Percentiles rank a stretch among this genome's conserved stretches.
These are phyloP conservation scores for Melinaea menophilus DNA, from an alignment of 2,888 invertebrate species.

Conservation along the genomic window DNA sequence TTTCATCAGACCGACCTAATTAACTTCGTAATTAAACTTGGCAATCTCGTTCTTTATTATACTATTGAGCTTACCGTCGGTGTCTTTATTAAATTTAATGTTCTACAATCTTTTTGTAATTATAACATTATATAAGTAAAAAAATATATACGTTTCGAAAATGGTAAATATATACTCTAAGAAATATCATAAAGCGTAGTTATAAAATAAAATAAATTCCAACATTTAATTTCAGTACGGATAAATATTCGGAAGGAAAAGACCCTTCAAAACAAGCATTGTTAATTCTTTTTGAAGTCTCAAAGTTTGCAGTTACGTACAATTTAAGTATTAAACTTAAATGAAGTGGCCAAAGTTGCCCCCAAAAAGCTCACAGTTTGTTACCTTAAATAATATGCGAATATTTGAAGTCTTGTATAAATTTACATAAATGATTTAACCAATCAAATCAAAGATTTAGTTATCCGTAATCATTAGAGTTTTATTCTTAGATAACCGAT, in stretches of 20 bases:
- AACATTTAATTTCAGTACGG: constrained; percentile 46
- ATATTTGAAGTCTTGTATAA: neutral
- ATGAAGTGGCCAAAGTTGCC: constrained; percentile 75
- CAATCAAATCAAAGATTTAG: too few species aligned
- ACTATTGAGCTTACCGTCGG: constrained; percentile 48
- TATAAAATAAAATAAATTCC: constrained; percentile 41
- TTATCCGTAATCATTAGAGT: too few species aligned
- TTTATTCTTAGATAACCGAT: too few species aligned
- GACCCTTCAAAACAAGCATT: constrained; percentile 72
- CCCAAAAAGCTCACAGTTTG: constrained; percentile 52
- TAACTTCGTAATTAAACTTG: constrained; percentile 73
- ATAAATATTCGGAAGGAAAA: constrained; percentile 52
- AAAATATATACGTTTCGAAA: neutral
- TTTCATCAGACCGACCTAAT: constrained; percentile 73
- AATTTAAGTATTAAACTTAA: constrained; percentile 75
- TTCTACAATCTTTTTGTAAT: constrained; percentile 10
- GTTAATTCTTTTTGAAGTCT: constrained; percentile 73
- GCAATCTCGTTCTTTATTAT: constrained; percentile 58
- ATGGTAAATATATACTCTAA: constrained; percentile 7
- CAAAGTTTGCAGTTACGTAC: constrained; percentile 71
- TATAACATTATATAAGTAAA: neutral
- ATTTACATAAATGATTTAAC: neutral
- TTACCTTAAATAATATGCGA: constrained; percentile 37
- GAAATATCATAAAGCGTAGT: too few species aligned
- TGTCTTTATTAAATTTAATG: constrained; percentile 23